Evolutionary conservation across 2,113 vertebrate genomes (phyloP).

Genomic region (Rutilus rutilus): DNA sequence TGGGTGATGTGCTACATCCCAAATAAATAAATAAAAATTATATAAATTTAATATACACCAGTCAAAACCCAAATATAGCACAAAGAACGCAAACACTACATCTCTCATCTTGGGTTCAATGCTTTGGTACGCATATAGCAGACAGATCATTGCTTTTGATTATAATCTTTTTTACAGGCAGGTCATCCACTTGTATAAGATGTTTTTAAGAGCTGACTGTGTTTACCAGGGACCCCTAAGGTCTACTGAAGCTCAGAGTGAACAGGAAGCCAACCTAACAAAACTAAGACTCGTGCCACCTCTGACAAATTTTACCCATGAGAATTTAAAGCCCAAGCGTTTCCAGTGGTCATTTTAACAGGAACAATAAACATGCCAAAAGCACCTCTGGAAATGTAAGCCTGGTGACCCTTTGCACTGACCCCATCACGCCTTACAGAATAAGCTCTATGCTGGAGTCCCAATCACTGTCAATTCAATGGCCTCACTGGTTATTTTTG

Average conservation of each 20-base stretch:
- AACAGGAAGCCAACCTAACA: constrained; percentile 32
- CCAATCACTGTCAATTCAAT: constrained; percentile 39
- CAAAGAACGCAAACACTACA: too few relatives aligned
- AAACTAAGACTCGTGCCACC: constrained; percentile 36
- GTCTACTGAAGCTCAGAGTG: constrained; percentile 19
- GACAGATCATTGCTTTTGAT: neutral
- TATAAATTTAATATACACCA: too few relatives aligned
- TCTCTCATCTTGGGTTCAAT: too few relatives aligned
- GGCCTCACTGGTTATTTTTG: constrained; percentile 63
- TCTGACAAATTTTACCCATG: constrained; percentile 31
- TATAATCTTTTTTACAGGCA: neutral
- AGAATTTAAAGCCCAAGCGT: constrained; percentile 28
- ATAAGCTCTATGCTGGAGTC: constrained; percentile 39
- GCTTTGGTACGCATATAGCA: neutral
- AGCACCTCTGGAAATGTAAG: constrained; percentile 51
- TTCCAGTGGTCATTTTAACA: constrained; percentile 51
- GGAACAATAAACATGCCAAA: constrained; percentile 65
- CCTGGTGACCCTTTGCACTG: constrained; percentile 36
- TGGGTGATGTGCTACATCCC: neutral
- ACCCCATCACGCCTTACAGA: constrained; percentile 53
- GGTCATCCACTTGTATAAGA: neutral
- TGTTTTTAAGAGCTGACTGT: neutral
- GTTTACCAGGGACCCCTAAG: constrained; percentile 10
- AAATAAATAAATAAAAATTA: too few relatives aligned
- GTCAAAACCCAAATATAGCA: too few relatives aligned